Conservation (phyloP, 2,113 vertebrate species). For the Stercorarius parasiticus region DNA sequence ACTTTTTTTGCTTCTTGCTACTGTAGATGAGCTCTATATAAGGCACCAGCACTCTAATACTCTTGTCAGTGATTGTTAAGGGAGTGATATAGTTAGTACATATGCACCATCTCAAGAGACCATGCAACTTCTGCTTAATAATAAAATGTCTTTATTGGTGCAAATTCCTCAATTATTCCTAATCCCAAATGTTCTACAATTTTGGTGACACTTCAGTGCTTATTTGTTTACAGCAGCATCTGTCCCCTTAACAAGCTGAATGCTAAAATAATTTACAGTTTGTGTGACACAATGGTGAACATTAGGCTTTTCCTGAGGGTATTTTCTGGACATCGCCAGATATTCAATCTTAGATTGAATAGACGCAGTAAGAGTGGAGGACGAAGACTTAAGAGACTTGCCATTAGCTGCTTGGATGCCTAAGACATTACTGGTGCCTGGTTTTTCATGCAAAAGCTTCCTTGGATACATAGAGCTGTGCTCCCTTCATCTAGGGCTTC, state of each 20-base stretch:
- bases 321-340: neutral
- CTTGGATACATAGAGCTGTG: neutral
- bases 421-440: neutral
- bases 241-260: neutral
- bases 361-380: neutral
- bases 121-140: neutral
- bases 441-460: neutral
- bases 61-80: constrained; percentile 28
- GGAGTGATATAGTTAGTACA: neutral
- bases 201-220: neutral
- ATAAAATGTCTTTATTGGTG: neutral
- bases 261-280: neutral
- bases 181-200: neutral
- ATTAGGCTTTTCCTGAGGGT: neutral
- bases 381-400: neutral
- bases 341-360: no score
- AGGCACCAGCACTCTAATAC: neutral
- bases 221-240: neutral
- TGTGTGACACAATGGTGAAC: neutral
- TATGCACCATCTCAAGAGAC: neutral
- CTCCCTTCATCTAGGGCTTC: neutral
- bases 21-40: neutral
- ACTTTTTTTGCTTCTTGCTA: neutral
- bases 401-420: neutral
- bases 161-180: neutral